These are phyloP conservation scores for Timema podura DNA, from an alignment of 2,888 invertebrate genomes.

Conservation along the genomic window DNA sequence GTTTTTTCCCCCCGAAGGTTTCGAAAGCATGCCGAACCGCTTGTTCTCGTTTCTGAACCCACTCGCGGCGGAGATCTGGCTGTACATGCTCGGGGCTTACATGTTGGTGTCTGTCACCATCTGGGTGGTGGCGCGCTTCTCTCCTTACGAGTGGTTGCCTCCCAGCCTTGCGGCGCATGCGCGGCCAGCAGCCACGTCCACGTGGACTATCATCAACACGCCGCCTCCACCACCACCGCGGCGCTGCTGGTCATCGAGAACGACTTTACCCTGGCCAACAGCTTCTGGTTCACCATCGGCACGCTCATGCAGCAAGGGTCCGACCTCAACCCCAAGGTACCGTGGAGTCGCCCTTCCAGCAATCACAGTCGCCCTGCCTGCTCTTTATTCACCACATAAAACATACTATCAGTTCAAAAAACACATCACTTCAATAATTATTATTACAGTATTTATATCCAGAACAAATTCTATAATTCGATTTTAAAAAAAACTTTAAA, in stretches of 20 bases:
- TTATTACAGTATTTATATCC: no score
- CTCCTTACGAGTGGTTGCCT: conserved; percentile 54
- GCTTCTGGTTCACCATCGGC: conserved; percentile 57
- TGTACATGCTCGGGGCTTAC: conserved; percentile 52
- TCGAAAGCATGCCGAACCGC: conserved; percentile 48
- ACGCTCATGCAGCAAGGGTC: conserved; percentile 56
- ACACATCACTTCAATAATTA: no score
- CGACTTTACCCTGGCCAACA: conserved; percentile 55
- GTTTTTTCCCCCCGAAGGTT: conserved; percentile 34
- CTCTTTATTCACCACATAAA: no score
- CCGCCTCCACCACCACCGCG: conserved; percentile 10
- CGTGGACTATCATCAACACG: conserved; percentile 17
- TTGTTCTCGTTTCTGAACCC: conserved; percentile 57
- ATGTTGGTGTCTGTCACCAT: conserved; percentile 51
- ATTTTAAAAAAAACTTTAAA: no score
- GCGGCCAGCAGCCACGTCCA: conserved; percentile 7
- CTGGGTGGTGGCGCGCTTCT: conserved; percentile 56
- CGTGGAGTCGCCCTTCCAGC: conserved; percentile 52
- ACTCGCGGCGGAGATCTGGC: conserved; percentile 56
- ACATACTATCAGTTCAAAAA: no score
- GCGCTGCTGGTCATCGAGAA: conserved; percentile 47
- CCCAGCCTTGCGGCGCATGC: conserved; percentile 35
- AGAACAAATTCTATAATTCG: no score
- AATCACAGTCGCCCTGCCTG: no score
- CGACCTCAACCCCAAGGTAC: conserved; percentile 48